Percentiles rank a stretch among this genome's conserved stretches.
Conservation (phyloP, 2,888 invertebrate species). For the Amiota minor region DNA sequence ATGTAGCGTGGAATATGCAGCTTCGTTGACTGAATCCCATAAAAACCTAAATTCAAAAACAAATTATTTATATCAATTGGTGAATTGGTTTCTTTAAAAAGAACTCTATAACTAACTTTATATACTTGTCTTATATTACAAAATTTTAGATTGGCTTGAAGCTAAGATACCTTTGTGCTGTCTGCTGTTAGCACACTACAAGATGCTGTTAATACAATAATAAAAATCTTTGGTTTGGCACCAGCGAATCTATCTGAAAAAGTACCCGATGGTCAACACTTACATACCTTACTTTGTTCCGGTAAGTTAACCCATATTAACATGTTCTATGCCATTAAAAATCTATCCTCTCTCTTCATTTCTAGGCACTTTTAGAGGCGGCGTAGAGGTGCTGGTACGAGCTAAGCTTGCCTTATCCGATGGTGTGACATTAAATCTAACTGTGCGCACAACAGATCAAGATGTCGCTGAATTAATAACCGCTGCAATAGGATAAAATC, state of each 20-base stretch:
- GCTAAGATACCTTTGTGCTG: slow-evolving; percentile 93
- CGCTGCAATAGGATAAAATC: slow-evolving; percentile 84
- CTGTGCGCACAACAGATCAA: slow-evolving; percentile 88
- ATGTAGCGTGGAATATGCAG: too few relatives aligned
- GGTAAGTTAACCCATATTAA: slow-evolving; percentile 77
- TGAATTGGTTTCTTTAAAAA: too few relatives aligned
- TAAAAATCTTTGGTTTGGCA: slow-evolving; percentile 87
- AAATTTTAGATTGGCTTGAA: slow-evolving; percentile 76
- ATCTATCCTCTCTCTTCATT: slow-evolving; percentile 27
- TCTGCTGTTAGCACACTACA: slow-evolving; percentile 85
- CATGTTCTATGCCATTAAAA: neutral
- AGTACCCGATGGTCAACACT: slow-evolving; percentile 85
- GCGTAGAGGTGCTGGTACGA: slow-evolving; percentile 89
- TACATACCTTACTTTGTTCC: slow-evolving; percentile 86
- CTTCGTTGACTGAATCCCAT: too few relatives aligned
- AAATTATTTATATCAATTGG: too few relatives aligned
- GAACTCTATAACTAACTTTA: neutral
- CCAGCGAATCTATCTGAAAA: slow-evolving; percentile 89
- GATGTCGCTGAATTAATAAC: slow-evolving; percentile 90
- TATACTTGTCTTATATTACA: slow-evolving; percentile 20
- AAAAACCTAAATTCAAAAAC: too few relatives aligned
- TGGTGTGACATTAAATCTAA: slow-evolving; percentile 95
- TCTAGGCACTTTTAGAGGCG: slow-evolving; percentile 89
- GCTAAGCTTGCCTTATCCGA: slow-evolving; percentile 84
- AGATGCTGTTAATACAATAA: slow-evolving; percentile 88